Evolutionary conservation across 2,113 vertebrate species (phyloP).

Genomic region (Anser brachyrhynchus): DNA sequence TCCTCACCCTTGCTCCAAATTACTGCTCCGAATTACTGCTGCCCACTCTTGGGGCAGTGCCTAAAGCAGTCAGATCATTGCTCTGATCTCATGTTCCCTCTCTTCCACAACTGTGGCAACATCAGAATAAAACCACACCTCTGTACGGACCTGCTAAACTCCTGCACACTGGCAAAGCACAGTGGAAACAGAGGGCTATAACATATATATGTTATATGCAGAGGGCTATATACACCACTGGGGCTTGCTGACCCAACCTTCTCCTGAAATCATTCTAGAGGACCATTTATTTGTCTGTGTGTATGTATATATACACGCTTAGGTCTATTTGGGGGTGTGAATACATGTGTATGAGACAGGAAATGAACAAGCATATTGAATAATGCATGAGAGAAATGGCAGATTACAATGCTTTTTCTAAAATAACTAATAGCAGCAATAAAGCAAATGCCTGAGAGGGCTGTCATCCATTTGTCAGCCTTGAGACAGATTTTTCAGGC

Average conservation of each 20-base stretch:
- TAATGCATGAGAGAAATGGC: neutral
- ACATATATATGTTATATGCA: neutral
- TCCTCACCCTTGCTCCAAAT: neutral
- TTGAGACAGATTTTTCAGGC: neutral
- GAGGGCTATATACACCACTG: neutral
- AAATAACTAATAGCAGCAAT: constrained; percentile 11
- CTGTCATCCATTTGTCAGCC: neutral
- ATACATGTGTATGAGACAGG: neutral
- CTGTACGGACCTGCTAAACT: neutral
- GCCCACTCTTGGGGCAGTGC: neutral
- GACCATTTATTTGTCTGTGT: neutral
- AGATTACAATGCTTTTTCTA: neutral
- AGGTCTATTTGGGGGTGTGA: neutral
- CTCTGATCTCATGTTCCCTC: neutral
- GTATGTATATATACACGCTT: neutral
- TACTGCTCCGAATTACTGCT: neutral
- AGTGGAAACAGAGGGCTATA: neutral
- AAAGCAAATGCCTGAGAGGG: neutral
- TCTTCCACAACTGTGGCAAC: neutral
- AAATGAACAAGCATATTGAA: neutral
- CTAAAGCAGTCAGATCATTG: neutral
- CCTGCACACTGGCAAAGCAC: neutral
- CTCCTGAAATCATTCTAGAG: neutral
- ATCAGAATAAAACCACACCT: neutral
- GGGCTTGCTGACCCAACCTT: neutral